phyloP scores from a whole-genome alignment of 2,888 invertebrate genomes.

The Elmis aenea region DNA sequence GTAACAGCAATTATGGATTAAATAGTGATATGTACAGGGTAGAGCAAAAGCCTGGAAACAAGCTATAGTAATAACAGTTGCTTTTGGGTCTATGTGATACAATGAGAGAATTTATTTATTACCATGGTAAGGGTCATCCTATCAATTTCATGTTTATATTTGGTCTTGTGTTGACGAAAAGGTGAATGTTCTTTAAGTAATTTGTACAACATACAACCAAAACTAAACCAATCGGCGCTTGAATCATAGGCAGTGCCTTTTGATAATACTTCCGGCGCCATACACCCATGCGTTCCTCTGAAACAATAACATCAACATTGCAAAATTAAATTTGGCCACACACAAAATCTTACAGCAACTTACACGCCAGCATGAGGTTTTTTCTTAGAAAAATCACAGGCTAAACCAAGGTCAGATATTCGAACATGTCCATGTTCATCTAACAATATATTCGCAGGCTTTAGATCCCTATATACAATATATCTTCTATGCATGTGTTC shows the following conservation, averaged over 20 bases:
- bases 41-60: no score
- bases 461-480: constrained; percentile 94
- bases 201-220: constrained; percentile 99
- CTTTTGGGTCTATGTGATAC: no score
- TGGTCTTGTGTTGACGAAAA: constrained; percentile 98
- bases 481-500: constrained; percentile 99
- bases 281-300: constrained; percentile 98
- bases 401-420: constrained; percentile 97
- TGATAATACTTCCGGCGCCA: constrained; percentile 98
- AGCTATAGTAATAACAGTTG: no score
- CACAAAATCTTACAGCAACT: constrained; percentile 48
- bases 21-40: not conserved
- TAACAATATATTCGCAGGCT: constrained; percentile 97
- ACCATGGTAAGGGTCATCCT: constrained; percentile 99
- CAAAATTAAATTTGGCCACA: not conserved
- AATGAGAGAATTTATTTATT: constrained; percentile 44
- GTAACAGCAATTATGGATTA: not conserved
- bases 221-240: constrained; percentile 99
- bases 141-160: constrained; percentile 99
- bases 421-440: constrained; percentile 99
- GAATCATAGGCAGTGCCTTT: constrained; percentile 99
- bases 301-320: constrained; percentile 27
- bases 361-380: constrained; percentile 99
- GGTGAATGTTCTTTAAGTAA: constrained; percentile 98
- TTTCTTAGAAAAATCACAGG: constrained; percentile 99